phyloP scores from a whole-genome alignment of 2,888 invertebrate species.

The Hyppa rectilinea region DNA sequence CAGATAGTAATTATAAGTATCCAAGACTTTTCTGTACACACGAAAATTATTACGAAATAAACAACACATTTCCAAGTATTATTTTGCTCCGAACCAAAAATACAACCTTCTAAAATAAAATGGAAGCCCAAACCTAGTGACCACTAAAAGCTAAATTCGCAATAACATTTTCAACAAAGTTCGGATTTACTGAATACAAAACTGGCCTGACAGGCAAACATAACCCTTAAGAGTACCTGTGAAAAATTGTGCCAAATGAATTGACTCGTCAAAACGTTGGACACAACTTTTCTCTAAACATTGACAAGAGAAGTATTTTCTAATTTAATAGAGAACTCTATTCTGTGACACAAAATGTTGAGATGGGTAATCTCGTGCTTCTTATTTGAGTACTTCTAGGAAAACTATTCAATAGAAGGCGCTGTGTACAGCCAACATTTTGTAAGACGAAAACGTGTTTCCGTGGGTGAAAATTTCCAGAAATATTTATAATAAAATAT shows the following conservation, averaged over 20 bases:
- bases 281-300: constrained; percentile 10
- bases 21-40: background rate
- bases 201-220: constrained; percentile 12
- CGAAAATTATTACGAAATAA: background rate
- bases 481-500: too few relatives aligned
- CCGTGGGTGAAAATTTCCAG: background rate
- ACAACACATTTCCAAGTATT: background rate
- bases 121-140: background rate
- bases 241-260: constrained; percentile 30
- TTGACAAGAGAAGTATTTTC: constrained; percentile 9
- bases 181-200: constrained; percentile 27
- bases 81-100: background rate
- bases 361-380: background rate
- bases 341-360: constrained; percentile 1
- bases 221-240: constrained; percentile 2
- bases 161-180: constrained; percentile 12
- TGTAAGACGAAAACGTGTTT: background rate
- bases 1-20: too few relatives aligned
- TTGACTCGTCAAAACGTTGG: constrained; percentile 31
- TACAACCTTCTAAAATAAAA: constrained; percentile 3
- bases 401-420: constrained; percentile 9
- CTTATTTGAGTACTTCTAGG: background rate
- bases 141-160: constrained; percentile 19
- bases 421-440: background rate
- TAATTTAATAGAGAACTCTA: background rate